Percentiles rank a stretch among this genome's conserved stretches.
Conservation (phyloP, 2,888 invertebrate genomes). For the Tromatobia lineatoria region DNA sequence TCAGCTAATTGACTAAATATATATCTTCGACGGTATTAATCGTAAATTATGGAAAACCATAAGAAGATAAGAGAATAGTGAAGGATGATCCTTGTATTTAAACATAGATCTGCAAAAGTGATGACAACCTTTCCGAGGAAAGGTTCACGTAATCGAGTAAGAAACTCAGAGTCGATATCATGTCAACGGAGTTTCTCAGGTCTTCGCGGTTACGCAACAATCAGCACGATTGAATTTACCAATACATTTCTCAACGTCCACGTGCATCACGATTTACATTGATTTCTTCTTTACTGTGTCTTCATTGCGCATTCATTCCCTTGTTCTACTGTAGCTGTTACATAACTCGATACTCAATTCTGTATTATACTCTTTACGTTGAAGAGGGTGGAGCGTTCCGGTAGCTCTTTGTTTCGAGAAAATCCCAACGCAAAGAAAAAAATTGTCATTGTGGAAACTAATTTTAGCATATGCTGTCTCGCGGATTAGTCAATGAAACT, state of each 20-base stretch:
- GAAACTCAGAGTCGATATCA: slow-evolving; percentile 5
- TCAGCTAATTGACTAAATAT: too few relatives aligned
- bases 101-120: neutral
- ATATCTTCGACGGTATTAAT: too few relatives aligned
- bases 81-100: too few relatives aligned
- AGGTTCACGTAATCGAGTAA: neutral
- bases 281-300: slow-evolving; percentile 2
- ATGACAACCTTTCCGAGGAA: neutral
- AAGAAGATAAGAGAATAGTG: too few relatives aligned
- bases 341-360: neutral
- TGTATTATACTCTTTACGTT: neutral
- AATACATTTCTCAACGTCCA: neutral
- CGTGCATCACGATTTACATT: neutral
- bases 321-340: neutral
- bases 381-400: too few relatives aligned
- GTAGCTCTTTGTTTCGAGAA: too few relatives aligned
- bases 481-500: too few relatives aligned
- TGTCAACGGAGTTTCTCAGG: neutral
- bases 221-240: neutral
- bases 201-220: neutral
- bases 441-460: too few relatives aligned
- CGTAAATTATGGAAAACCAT: too few relatives aligned
- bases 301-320: neutral
- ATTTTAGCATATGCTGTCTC: too few relatives aligned
- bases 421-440: too few relatives aligned